Conservation (phyloP, 2,888 invertebrate species). For the Synanthedon myopaeformis region DNA sequence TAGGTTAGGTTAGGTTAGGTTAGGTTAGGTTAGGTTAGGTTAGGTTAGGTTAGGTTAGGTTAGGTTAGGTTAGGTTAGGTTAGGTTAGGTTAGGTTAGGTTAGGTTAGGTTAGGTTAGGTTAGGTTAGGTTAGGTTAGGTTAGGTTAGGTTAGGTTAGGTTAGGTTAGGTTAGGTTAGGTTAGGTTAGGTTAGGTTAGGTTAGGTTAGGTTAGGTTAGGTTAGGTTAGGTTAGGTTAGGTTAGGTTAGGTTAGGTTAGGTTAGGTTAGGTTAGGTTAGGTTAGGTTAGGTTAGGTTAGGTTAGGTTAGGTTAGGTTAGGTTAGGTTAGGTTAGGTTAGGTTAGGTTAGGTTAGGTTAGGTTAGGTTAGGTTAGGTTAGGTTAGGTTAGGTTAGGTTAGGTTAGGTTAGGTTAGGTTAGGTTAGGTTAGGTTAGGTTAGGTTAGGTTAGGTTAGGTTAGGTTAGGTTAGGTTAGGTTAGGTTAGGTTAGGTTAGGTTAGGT, state of each 20-base stretch:
- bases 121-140: constrained; percentile 9
- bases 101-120: constrained; percentile 10
- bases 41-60: constrained; percentile 6
- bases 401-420: constrained; percentile 1
- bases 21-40: constrained; percentile 7
- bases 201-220: constrained; percentile 6
- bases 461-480: constrained; percentile 1
- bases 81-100: constrained; percentile 13
- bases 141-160: constrained; percentile 10
- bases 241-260: constrained; percentile 11
- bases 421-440: constrained; percentile 1
- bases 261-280: constrained; percentile 3
- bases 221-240: constrained; percentile 7
- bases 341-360: constrained; percentile 1
- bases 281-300: constrained; percentile 4
- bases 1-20: constrained; percentile 8
- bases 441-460: constrained; percentile 1
- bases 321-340: constrained; percentile 4
- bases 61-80: constrained; percentile 13
- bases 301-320: constrained; percentile 4
- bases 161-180: constrained; percentile 8
- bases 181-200: constrained; percentile 11
- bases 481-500: constrained; percentile 1
- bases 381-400: constrained; percentile 1
- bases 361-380: constrained; percentile 1